Evolutionary conservation across 2,888 invertebrate species (phyloP).

Genomic region (Palloptera scutellata): DNA sequence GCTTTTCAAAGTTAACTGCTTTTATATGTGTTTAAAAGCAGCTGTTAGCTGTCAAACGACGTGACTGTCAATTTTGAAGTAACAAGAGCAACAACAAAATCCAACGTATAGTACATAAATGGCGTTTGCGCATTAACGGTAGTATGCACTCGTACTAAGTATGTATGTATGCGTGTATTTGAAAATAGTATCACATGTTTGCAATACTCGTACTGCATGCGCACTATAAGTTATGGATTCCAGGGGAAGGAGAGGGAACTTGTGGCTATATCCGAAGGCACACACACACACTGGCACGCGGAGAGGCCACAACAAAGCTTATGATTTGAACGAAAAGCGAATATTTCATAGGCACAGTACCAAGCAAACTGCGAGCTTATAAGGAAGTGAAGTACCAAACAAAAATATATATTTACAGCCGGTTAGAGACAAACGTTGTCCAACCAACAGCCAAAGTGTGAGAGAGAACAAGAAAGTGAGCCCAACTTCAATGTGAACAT

Average conservation of each 20-base stretch:
- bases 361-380: constrained; percentile 50
- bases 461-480: constrained; percentile 9
- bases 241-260: no score
- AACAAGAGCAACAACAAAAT: constrained; percentile 7
- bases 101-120: constrained; percentile 16
- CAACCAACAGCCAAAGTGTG: constrained; percentile 5
- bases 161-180: background rate
- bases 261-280: no score
- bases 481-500: constrained; percentile 22
- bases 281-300: no score
- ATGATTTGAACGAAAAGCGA: no score
- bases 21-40: no score
- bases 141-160: background rate
- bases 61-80: constrained; percentile 35
- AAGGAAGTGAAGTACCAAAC: constrained; percentile 39
- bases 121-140: constrained; percentile 20
- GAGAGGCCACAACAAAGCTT: no score
- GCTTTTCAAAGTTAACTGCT: no score
- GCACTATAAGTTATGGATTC: no score
- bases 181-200: constrained; percentile 23
- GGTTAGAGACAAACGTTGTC: constrained; percentile 18
- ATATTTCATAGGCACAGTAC: constrained; percentile 39
- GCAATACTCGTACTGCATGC: background rate
- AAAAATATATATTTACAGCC: constrained; percentile 17
- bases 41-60: constrained; percentile 29